Base-by-base conservation (phyloP, 2,888 invertebrate genomes). In the Tiliacea aurago region DNA sequence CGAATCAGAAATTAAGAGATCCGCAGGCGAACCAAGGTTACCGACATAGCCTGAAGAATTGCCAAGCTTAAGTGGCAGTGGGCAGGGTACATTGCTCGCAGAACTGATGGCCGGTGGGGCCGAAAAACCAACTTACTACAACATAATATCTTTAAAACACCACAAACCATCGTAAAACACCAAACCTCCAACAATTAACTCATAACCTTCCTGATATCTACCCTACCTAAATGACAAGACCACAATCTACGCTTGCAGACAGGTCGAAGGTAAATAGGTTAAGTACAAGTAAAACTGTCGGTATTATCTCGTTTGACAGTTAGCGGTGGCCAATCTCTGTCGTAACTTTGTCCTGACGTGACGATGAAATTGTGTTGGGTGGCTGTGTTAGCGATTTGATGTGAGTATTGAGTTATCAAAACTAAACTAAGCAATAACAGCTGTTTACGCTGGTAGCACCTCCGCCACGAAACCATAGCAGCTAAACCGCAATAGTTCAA, bases 241-340 rank as follows among this genome's bases (percentile, higher is more conserved):
- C 83, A 59, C 83, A 78, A 72, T 69, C 69, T 73, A 65, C 74
- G 76, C 76, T 64, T n/a, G 65, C 73, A 71, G 71, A 63, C 55
- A 78, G 78, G 81, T 67, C 73, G 65, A 47, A 83, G 72, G 76
- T 78, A 62, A 76, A 72, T 76, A 73, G 86, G 84, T 84, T 85
- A 85, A 84, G 81, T 84, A 73, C 78, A 86, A 86, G 78, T 81
- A 84, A 85, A 84, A 81, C 75, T 81, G 75, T 41, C 69, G 59
- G 73, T 86, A 78, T 84, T 85, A 82, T 84, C 84, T 76, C 84
- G 68, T 74, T 76, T 78, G 86, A 76, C 82, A 82, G 84, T 85
- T 80, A 70, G 80, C 76, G 76, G 74, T 66, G 71, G 78, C 70
- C 83, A 86, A 84, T 82, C 84, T 76, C 73, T 49, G 83, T 78